A percentile compares a stretch with the other conserved stretches of the same genome.
phyloP scores from a whole-genome alignment of 1,140 invertebrate species.

The Bradynema listronoti region DNA sequence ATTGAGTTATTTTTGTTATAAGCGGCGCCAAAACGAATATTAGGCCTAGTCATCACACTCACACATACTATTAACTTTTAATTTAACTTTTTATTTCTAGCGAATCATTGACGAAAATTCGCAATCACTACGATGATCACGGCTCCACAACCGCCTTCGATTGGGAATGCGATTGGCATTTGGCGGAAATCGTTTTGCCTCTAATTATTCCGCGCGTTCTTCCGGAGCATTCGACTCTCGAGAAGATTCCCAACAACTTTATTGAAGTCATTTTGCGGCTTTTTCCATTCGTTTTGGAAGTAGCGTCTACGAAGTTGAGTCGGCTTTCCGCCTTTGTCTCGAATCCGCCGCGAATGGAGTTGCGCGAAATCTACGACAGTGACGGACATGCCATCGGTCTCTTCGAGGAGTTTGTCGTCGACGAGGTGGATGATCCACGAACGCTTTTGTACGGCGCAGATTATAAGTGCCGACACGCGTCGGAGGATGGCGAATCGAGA shows the following conservation, averaged over 20 bases:
- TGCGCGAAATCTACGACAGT: constrained; percentile 10
- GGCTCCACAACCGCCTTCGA: constrained; percentile 19
- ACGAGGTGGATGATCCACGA: constrained; percentile 7
- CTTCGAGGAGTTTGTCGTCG: constrained; percentile 2
- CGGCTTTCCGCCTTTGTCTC: background rate
- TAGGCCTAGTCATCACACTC: too few species aligned
- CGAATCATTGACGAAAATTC: background rate
- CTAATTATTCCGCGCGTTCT: constrained; percentile 12
- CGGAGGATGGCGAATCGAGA: background rate
- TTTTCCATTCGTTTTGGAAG: constrained; percentile 17
- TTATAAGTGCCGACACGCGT: background rate
- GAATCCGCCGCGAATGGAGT: constrained; percentile 9
- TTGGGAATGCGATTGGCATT: constrained; percentile 18
- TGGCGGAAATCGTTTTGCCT: constrained; percentile 24
- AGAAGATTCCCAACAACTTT: constrained; percentile 20
- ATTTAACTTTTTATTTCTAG: too few species aligned
- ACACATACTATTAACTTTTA: too few species aligned
- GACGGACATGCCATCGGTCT: constrained; percentile 14
- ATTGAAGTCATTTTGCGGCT: constrained; percentile 12
- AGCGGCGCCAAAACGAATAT: too few species aligned
- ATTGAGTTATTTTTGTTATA: too few species aligned
- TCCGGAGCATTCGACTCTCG: constrained; percentile 15
- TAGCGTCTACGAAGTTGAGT: background rate
- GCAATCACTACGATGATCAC: constrained; percentile 18
- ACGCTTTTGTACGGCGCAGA: background rate